phyloP scores from a whole-genome alignment of 2,113 vertebrate genomes.

The Microcebus griseorufus region DNA sequence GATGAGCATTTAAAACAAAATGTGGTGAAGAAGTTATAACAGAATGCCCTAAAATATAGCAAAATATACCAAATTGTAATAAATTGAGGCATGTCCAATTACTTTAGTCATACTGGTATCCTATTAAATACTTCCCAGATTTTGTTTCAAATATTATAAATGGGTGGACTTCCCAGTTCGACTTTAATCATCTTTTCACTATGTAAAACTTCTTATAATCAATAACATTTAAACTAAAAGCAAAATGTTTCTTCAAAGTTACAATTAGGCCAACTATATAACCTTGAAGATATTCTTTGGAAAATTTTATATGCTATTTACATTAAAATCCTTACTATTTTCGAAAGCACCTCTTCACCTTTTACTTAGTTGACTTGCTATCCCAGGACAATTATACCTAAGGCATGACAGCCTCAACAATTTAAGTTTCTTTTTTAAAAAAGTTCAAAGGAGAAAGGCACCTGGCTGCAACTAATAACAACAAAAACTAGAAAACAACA shows the following conservation, averaged over 20 bases:
- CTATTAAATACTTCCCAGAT: neutral
- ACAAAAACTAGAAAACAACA: neutral
- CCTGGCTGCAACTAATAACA: neutral
- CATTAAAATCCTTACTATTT: neutral
- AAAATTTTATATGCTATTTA: constrained; percentile 14
- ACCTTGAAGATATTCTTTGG: neutral
- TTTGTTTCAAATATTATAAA: neutral
- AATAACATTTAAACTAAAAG: constrained; percentile 33
- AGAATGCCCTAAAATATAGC: neutral
- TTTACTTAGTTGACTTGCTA: constrained; percentile 17
- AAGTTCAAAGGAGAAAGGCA: constrained; percentile 36
- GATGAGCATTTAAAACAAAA: neutral
- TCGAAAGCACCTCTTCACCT: neutral
- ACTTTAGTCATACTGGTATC: neutral
- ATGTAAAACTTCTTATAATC: constrained; percentile 37
- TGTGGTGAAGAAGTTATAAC: neutral
- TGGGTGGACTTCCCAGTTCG: neutral
- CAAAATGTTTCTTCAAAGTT: constrained; percentile 31
- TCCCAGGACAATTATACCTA: constrained; percentile 11
- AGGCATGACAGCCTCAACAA: neutral
- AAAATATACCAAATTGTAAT: neutral
- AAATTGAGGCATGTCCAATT: neutral
- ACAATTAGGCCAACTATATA: neutral
- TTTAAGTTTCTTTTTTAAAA: constrained; percentile 25
- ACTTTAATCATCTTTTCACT: constrained; percentile 25